A percentile compares a stretch with the other conserved stretches of the same genome.
Evolutionary conservation across 2,888 invertebrate genomes (phyloP).

Genomic region (Watsonalla binaria): DNA sequence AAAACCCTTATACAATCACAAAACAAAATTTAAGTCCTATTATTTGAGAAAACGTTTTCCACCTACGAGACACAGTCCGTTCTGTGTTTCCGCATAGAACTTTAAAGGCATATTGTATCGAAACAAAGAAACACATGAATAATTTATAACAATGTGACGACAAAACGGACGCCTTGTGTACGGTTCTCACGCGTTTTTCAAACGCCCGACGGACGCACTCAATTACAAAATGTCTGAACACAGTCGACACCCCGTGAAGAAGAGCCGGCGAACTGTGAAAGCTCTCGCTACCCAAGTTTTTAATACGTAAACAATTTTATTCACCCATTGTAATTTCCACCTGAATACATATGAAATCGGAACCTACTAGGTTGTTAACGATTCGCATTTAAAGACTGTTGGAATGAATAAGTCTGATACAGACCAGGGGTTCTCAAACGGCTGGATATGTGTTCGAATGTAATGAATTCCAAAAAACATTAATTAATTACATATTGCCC

Average conservation of each 20-base stretch:
- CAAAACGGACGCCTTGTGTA: conserved; percentile 11
- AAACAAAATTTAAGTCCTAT: no score
- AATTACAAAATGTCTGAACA: conserved; percentile 16
- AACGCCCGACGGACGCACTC: conserved; percentile 7
- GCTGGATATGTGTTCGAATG: no score
- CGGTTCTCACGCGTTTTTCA: conserved; percentile 13
- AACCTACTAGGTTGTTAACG: background rate
- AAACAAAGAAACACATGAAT: conserved; percentile 11
- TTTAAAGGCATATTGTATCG: background rate
- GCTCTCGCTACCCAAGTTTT: conserved; percentile 24
- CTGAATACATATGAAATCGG: conserved; percentile 17
- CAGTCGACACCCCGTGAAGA: conserved; percentile 6
- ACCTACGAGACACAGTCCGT: background rate
- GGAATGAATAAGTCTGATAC: no score
- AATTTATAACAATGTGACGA: conserved; percentile 21
- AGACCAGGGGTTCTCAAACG: no score
- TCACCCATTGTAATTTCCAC: conserved; percentile 29
- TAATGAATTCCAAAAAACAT: no score
- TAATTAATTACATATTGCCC: no score
- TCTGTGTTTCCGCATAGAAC: background rate
- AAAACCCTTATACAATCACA: no score
- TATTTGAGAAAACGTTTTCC: conserved; percentile 12
- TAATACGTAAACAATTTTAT: conserved; percentile 23
- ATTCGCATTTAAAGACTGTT: no score
- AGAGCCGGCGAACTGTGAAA: conserved; percentile 21